phyloP scores from a whole-genome alignment of 2,888 invertebrate species.

The Ramazzottius varieornatus region DNA sequence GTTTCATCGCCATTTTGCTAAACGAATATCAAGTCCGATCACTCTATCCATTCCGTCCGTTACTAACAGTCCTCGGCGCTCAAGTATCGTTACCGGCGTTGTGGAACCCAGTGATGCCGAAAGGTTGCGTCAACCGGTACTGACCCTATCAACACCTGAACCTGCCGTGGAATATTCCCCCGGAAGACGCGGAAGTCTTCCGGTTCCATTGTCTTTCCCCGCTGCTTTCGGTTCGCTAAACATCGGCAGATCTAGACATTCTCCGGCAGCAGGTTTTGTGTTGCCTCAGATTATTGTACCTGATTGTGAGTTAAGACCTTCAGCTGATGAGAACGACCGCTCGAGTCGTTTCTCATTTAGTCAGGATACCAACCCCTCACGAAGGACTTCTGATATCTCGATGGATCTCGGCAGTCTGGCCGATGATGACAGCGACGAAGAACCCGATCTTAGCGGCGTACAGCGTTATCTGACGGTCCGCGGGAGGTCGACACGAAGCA shows the following conservation, averaged over 20 bases:
- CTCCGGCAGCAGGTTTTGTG: not conserved
- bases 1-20: not conserved
- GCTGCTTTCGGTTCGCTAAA: not conserved
- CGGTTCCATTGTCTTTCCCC: not conserved
- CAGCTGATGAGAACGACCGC: not conserved
- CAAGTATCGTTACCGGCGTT: not conserved
- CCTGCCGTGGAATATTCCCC: not conserved
- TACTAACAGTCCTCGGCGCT: not conserved
- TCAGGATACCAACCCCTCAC: no score
- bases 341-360: not conserved
- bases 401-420: not conserved
- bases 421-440: not conserved
- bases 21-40: not conserved
- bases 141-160: not conserved
- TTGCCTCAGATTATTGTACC: not conserved
- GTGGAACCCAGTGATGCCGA: not conserved
- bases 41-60: not conserved
- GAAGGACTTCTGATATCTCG: not conserved
- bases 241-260: not conserved
- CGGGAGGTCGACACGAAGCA: not conserved
- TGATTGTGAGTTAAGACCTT: no score
- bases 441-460: not conserved
- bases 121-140: not conserved
- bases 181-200: not conserved
- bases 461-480: not conserved